phyloP scores from a whole-genome alignment of 2,888 invertebrate species.

The Parnassius glacialis region DNA sequence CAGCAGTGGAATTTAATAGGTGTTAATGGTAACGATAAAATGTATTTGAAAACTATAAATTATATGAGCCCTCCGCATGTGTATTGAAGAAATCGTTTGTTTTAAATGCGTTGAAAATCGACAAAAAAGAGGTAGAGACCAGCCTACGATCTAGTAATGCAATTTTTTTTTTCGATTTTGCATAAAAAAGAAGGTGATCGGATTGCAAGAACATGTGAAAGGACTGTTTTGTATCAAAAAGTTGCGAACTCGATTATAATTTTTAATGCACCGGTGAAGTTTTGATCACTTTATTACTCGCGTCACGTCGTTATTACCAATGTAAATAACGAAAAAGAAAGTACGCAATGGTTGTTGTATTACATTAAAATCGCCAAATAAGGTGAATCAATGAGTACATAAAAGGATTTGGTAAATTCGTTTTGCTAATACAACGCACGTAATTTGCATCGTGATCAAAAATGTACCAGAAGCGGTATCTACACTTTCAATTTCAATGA shows the following conservation, averaged over 20 bases:
- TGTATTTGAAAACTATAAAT: too few relatives aligned
- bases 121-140: neutral
- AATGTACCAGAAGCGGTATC: too few relatives aligned
- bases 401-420: too few relatives aligned
- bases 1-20: too few relatives aligned
- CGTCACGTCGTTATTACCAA: conserved; percentile 26
- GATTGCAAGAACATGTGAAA: conserved; percentile 22
- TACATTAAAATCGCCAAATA: conserved; percentile 11
- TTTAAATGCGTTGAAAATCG: neutral
- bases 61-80: neutral
- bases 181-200: conserved; percentile 15
- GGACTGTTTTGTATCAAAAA: conserved; percentile 15
- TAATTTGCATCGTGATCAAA: too few relatives aligned
- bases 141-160: too few relatives aligned
- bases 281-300: conserved; percentile 25
- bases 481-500: too few relatives aligned
- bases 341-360: conserved; percentile 1
- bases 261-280: conserved; percentile 21
- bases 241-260: conserved; percentile 19
- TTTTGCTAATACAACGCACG: neutral
- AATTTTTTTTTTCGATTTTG: neutral
- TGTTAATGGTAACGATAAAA: neutral
- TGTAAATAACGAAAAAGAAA: conserved; percentile 26
- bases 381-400: conserved; percentile 3
- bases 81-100: neutral